phyloP scores from a whole-genome alignment of 2,888 invertebrate genomes.

The Teleogryllus oceanicus region DNA sequence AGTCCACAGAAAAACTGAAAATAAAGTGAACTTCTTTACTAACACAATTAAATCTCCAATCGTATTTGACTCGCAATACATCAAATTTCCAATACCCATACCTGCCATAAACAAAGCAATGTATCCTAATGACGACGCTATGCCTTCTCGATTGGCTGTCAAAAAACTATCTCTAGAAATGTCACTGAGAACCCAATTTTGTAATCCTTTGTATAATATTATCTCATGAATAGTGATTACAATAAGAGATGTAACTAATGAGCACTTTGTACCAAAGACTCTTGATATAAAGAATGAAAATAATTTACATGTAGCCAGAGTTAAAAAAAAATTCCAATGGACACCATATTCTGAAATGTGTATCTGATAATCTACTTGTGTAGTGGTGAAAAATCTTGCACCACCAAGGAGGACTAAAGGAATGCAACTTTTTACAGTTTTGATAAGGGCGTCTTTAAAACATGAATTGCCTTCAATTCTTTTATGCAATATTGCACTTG shows the following conservation, averaged over 20 bases:
- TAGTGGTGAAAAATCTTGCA: conserved; percentile 57
- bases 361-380: conserved; percentile 74
- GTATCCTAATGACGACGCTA: conserved; percentile 82
- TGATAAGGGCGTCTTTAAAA: conserved; percentile 22
- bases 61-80: conserved; percentile 45
- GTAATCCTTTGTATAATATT: conserved; percentile 59
- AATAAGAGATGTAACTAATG: conserved; percentile 56
- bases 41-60: conserved; percentile 38
- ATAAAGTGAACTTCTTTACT: conserved; percentile 38
- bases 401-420: conserved; percentile 61
- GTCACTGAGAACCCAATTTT: conserved; percentile 65
- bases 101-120: conserved; percentile 76
- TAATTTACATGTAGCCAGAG: conserved; percentile 78
- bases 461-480: background rate
- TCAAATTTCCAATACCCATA: conserved; percentile 58
- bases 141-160: conserved; percentile 86
- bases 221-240: conserved; percentile 64
- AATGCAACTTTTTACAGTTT: conserved; percentile 42
- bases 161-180: conserved; percentile 59
- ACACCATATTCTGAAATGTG: conserved; percentile 91
- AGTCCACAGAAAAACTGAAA: conserved; percentile 48
- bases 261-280: conserved; percentile 51
- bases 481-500: conserved; percentile 46
- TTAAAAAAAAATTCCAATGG: conserved; percentile 98
- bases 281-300: conserved; percentile 61